Conservation (phyloP, 2,113 vertebrate genomes). For the Aegypius monachus region DNA sequence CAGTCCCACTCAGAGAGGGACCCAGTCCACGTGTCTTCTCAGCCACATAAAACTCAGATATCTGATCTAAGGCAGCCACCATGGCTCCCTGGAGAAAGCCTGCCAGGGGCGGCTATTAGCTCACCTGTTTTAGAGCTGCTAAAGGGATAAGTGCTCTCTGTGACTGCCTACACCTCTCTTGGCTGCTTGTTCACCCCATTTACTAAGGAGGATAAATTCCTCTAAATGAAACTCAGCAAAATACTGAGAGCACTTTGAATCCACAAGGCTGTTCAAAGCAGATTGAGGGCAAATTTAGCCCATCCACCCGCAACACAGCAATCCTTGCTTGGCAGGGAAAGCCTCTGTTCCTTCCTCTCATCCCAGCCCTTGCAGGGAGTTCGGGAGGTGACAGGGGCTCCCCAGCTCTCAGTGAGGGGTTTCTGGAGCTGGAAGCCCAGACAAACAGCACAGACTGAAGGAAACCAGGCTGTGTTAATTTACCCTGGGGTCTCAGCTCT, state of each 20-base stretch:
- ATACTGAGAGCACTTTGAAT: neutral
- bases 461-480: neutral
- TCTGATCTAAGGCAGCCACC: neutral
- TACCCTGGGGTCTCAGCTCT: neutral
- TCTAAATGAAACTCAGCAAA: neutral
- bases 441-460: neutral
- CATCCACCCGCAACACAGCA: neutral
- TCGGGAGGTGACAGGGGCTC: neutral
- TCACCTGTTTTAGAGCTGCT: neutral
- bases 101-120: neutral
- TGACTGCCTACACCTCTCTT: neutral
- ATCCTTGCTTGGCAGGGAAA: neutral
- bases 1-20: fast-evolving
- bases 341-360: neutral
- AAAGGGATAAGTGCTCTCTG: neutral
- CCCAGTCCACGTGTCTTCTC: neutral
- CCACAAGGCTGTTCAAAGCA: neutral
- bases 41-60: neutral
- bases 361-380: neutral
- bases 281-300: neutral
- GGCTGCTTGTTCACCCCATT: neutral
- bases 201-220: neutral
- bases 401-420: neutral
- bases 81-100: neutral
- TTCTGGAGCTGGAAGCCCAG: neutral